These are phyloP conservation scores for Myotis davidii DNA, from an alignment of 2,113 vertebrate species.

Conservation along the genomic window DNA sequence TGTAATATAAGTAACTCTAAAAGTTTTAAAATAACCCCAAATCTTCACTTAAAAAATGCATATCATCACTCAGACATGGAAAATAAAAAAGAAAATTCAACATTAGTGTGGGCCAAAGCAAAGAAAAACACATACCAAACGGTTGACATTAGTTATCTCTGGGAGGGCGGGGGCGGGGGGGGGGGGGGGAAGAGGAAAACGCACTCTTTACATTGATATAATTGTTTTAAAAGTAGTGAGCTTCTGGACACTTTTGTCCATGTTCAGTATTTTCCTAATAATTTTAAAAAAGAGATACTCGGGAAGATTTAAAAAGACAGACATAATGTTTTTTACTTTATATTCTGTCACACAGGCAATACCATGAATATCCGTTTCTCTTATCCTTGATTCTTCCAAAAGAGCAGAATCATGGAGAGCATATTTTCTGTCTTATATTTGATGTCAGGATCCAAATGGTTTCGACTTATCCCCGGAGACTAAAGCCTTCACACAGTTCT, in stretches of 20 bases:
- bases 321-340: neutral
- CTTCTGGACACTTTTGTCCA: neutral
- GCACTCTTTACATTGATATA: neutral
- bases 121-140: neutral
- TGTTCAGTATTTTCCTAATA: neutral
- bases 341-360: neutral
- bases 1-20: neutral
- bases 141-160: neutral
- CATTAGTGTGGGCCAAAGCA: neutral
- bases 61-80: neutral
- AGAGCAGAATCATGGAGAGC: neutral
- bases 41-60: neutral
- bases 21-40: constrained; percentile 15
- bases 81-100: neutral
- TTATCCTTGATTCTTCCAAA: neutral
- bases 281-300: neutral
- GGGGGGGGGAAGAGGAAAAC: neutral
- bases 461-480: neutral
- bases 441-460: neutral
- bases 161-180: neutral
- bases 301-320: neutral
- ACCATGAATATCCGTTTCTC: neutral
- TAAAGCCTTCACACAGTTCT: neutral
- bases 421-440: neutral
- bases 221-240: neutral